Evolutionary conservation across 2,888 invertebrate genomes (phyloP).

Genomic region (Exocentrus adspersus): DNA sequence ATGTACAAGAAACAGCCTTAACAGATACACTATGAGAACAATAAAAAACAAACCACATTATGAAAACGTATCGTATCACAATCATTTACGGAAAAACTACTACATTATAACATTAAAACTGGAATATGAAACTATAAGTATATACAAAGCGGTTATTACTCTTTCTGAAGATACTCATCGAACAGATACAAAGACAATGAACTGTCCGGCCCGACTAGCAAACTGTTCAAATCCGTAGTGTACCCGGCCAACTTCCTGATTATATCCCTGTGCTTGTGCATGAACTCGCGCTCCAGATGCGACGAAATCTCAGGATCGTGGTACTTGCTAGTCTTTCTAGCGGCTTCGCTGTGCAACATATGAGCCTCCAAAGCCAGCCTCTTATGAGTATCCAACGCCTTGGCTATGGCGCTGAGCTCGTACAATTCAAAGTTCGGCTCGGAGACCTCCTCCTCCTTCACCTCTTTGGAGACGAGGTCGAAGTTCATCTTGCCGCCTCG

Average conservation of each 20-base stretch:
- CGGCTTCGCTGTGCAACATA: constrained; percentile 73
- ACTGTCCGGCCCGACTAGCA: constrained; percentile 70
- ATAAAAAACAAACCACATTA: constrained; percentile 7
- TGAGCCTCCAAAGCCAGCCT: constrained; percentile 74
- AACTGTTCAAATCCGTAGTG: constrained; percentile 75
- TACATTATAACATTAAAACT: constrained; percentile 1
- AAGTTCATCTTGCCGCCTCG: constrained; percentile 75
- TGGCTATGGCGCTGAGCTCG: constrained; percentile 78
- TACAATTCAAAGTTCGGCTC: constrained; percentile 66
- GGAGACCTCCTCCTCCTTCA: constrained; percentile 54
- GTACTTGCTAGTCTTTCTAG: constrained; percentile 66
- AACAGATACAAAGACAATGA: constrained; percentile 78
- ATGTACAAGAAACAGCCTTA: constrained; percentile 14
- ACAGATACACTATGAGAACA: neutral
- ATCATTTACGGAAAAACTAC: constrained; percentile 8
- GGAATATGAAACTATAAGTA: constrained; percentile 11
- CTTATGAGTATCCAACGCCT: constrained; percentile 81
- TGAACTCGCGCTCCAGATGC: constrained; percentile 81
- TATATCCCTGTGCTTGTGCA: constrained; percentile 73
- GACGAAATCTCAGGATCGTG: constrained; percentile 80
- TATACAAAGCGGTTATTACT: constrained; percentile 22
- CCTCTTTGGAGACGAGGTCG: constrained; percentile 57
- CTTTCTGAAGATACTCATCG: constrained; percentile 71
- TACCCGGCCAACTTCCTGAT: constrained; percentile 80
- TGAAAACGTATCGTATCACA: constrained; percentile 14